These are phyloP conservation scores for Notospermus geniculatus DNA, from an alignment of 1,140 invertebrate genomes.

Conservation along the genomic window DNA sequence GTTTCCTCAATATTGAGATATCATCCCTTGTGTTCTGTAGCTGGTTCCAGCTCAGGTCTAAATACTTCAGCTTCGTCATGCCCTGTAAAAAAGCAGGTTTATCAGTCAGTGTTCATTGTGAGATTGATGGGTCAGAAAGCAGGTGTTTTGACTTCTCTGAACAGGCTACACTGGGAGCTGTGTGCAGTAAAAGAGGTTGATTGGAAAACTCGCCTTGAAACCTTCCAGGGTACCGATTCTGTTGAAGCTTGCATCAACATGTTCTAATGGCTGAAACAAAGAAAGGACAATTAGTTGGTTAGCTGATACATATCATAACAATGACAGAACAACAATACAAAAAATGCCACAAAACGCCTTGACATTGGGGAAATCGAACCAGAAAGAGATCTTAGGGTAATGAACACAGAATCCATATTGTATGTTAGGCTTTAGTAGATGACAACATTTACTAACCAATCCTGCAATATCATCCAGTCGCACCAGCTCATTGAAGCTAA, in stretches of 20 bases:
- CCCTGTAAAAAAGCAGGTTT: conserved; percentile 27
- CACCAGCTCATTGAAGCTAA: conserved; percentile 52
- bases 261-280: conserved; percentile 37
- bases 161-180: conserved; percentile 15
- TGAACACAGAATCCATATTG: background rate
- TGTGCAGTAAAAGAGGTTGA: too few relatives aligned
- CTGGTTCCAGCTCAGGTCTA: conserved; percentile 51
- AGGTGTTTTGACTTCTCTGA: background rate
- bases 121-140: background rate
- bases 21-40: conserved; percentile 45
- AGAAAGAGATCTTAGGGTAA: background rate
- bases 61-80: conserved; percentile 30
- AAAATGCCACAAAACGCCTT: too few relatives aligned
- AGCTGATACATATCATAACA: too few relatives aligned
- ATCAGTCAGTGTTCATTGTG: conserved; percentile 16
- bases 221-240: conserved; percentile 50
- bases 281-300: too few relatives aligned
- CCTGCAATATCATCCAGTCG: conserved; percentile 46
- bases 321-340: too few relatives aligned
- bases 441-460: conserved; percentile 36
- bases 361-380: too few relatives aligned
- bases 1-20: conserved; percentile 47
- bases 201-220: too few relatives aligned
- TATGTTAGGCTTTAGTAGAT: background rate
- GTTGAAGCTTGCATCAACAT: conserved; percentile 54